Percentiles rank a stretch among this genome's conserved stretches.
phyloP scores from a whole-genome alignment of 2,797 vertebrate species.

The Naso thynnoides region DNA sequence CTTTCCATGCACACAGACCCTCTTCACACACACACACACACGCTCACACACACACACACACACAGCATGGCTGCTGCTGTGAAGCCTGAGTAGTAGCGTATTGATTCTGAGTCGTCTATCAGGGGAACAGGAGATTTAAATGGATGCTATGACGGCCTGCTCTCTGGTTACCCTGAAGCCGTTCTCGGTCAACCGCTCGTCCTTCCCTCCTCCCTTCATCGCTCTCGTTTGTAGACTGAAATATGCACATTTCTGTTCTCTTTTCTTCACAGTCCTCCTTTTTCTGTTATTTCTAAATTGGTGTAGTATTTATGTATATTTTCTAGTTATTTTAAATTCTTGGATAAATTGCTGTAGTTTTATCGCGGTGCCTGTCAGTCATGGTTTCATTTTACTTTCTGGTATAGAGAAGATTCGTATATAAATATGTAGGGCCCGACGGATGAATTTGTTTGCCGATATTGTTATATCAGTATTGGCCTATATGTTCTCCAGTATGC shows the following conservation, averaged over 20 bases:
- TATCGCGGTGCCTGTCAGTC: not conserved
- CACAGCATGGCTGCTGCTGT: conserved; percentile 61
- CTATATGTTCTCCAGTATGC: too few relatives aligned
- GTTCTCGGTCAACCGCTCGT: conserved; percentile 44
- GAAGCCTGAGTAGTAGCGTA: conserved; percentile 75
- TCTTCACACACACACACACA: not conserved
- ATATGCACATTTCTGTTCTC: not conserved
- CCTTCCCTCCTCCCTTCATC: conserved; percentile 8
- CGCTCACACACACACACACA: conserved; percentile 47
- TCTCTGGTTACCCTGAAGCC: conserved; percentile 70
- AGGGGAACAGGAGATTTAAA: conserved; percentile 79
- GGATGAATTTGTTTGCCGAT: too few relatives aligned
- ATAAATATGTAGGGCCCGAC: too few relatives aligned
- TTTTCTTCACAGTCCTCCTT: not conserved
- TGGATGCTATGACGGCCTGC: conserved; percentile 72
- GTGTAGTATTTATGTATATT: not conserved
- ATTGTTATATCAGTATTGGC: too few relatives aligned
- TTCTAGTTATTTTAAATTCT: not conserved
- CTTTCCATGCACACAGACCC: conserved; percentile 18
- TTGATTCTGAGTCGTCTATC: conserved; percentile 81
- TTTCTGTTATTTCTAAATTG: not conserved
- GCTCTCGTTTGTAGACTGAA: conserved; percentile 23
- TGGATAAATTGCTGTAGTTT: not conserved
- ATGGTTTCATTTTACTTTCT: not conserved
- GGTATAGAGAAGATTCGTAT: too few relatives aligned